Base-by-base conservation (phyloP, 1,140 invertebrate genomes). In the Chironomus striatipennis region DNA sequence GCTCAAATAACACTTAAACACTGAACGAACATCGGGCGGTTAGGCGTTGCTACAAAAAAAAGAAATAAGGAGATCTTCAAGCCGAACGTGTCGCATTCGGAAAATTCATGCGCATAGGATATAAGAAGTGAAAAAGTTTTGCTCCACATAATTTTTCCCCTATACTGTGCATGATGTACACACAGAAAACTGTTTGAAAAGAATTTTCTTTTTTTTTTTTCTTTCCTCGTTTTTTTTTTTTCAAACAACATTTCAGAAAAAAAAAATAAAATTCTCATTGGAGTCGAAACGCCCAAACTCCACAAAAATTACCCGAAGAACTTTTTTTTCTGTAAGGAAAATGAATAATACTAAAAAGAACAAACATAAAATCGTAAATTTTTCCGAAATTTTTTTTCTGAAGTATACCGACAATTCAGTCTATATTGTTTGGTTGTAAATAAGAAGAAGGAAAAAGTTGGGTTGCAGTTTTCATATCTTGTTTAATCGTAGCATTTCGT, bases 401-500 rank as follows among this genome's bases (percentile, higher is more conserved):
- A 70, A 18, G 20, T 70, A 20, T 70, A 20, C 65, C 65, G 17
- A 70, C 65, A 18, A 70, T 21, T 21, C 65, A 21, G 47, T 57
- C 47, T 57, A 57, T 57, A 57, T 57, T 57, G 20, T 21, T 70
- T 70, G 65, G 65, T 70, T 70, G 65, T 70, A 70, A 70, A 70
- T 18, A 70, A 70, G 65, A 70, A 70, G 65, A 18, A 70, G 65
- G 65, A 70, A 70, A 70, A 70, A 70, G 65, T 21, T 18, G 65
- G 17, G 65, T 70, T 70, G 65, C 65, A 70, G 65, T 70, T 70
- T 70, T 70, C 65, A 70, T 70, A 70, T 70, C 65, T 70, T 70
- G 65, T 70, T 70, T 70, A 70, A 70, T 70, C 65, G 65, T 70
- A 70, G 65, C 65, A 70, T 70, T 70, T 70, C 65, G 65, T 70